phyloP scores from a whole-genome alignment of 2,113 vertebrate species.

The western clawed frog (Xenopus tropicalis) region UCB_Xtro_10.0 CM004450.2:139001501-139002000 shows the following conservation, averaged over 20 bases:
- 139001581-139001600: background rate
- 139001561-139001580: background rate
- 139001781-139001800: too few species aligned
- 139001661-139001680: slow-evolving; percentile 15
- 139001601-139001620: background rate
- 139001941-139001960: too few species aligned
- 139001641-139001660: background rate
- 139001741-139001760: background rate
- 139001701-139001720: slow-evolving; percentile 12
- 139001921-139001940: too few species aligned
- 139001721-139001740: background rate
- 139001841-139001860: too few species aligned
- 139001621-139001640: slow-evolving; percentile 3
- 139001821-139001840: too few species aligned
- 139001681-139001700: background rate
- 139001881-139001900: too few species aligned
- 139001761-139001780: too few species aligned
- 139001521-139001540: background rate
- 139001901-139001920: too few species aligned
- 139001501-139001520: background rate
- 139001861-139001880: too few species aligned
- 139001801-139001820: too few species aligned
- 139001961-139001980: too few species aligned
- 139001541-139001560: slow-evolving; percentile 4
- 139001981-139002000: too few species aligned